A percentile compares a stretch with the other conserved stretches of the same genome.
Conservation (phyloP, 2,888 invertebrate species). For the Liopterus haemorrhoidalis region DNA sequence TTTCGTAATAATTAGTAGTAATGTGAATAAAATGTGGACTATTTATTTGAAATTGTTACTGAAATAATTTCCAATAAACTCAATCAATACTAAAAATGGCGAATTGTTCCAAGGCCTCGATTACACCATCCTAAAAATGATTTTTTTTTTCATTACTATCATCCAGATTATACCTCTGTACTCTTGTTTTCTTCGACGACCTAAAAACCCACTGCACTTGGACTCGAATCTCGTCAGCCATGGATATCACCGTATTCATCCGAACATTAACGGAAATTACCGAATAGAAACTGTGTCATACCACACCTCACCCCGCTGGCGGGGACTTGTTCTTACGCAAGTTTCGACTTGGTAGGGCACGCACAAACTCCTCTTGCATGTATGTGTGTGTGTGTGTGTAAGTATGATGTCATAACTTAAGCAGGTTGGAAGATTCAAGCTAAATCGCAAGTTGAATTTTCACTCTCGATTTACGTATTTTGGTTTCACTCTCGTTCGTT, state of each 20-base stretch:
- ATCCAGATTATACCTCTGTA: constrained; percentile 8
- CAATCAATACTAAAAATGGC: constrained; percentile 23
- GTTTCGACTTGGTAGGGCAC: constrained; percentile 1
- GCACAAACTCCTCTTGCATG: neutral
- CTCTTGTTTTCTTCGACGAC: constrained; percentile 32
- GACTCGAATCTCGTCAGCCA: constrained; percentile 24
- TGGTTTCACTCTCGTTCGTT: no score
- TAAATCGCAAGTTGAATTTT: no score
- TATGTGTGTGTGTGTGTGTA: neutral
- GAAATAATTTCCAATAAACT: constrained; percentile 17
- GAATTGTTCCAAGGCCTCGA: no score
- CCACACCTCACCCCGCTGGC: no score
- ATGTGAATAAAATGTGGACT: constrained; percentile 6
- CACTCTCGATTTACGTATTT: no score
- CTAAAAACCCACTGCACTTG: constrained; percentile 37
- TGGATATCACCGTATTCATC: neutral
- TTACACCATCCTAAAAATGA: no score
- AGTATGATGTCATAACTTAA: no score
- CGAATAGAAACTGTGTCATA: no score
- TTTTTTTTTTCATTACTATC: no score
- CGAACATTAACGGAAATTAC: no score
- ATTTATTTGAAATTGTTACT: constrained; percentile 22
- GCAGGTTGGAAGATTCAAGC: no score
- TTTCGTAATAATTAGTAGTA: no score
- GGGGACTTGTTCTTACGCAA: neutral